Conservation (phyloP, 2,797 vertebrate species). For the Capromys pilorides region DNA sequence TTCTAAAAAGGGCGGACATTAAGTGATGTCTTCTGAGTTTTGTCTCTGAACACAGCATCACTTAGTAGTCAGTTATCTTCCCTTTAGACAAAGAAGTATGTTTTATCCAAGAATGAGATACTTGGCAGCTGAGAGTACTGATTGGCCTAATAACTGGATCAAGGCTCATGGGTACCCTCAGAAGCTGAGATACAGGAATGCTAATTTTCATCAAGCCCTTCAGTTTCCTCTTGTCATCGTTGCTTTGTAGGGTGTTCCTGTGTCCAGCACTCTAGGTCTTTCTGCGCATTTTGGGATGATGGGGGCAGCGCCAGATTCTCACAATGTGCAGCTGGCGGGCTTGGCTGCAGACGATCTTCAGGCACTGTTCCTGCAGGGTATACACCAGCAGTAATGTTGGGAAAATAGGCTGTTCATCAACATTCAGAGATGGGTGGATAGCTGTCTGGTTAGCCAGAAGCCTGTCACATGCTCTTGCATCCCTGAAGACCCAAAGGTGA, state of each 20-base stretch:
- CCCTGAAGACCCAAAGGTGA: conserved; percentile 97
- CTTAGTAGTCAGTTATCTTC: conserved; percentile 24
- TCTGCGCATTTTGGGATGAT: conserved; percentile 78
- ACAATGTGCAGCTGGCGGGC: conserved; percentile 91
- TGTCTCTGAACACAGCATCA: not conserved
- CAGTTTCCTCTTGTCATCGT: not conserved
- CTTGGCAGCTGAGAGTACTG: conserved; percentile 25
- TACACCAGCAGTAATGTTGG: conserved; percentile 95
- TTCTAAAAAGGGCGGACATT: conserved; percentile 1
- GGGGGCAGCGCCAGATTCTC: conserved; percentile 94
- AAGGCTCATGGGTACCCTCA: not conserved
- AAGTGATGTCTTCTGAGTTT: not conserved
- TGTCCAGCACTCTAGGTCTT: conserved; percentile 90
- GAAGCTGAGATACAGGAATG: not conserved
- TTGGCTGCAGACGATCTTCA: conserved; percentile 91
- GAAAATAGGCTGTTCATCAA: conserved; percentile 81
- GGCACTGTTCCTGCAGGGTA: conserved; percentile 93
- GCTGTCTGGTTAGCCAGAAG: conserved; percentile 91
- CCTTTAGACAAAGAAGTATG: conserved; percentile 32
- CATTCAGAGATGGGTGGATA: conserved; percentile 89
- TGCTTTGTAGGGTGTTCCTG: conserved; percentile 74
- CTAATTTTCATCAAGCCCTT: not conserved
- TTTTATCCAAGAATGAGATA: conserved; percentile 56
- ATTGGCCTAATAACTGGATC: not conserved
- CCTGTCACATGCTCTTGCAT: conserved; percentile 90